Evolutionary conservation across 2,113 vertebrate genomes (phyloP), one percentile per base, ranked within the genome.

Genomic region (Actenoides lindsayi): DNA sequence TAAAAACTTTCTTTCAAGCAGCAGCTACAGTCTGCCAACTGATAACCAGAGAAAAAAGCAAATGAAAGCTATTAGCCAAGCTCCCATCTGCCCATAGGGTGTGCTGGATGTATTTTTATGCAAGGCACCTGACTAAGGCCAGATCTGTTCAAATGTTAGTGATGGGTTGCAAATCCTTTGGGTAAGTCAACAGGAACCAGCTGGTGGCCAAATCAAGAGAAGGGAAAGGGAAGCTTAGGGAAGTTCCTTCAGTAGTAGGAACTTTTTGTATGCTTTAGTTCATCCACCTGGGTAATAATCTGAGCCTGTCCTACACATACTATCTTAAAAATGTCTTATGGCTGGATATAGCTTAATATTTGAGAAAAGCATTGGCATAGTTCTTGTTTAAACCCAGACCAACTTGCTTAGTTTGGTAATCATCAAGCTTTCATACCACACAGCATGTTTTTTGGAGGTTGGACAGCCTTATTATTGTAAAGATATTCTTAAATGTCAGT

Each of bases 401-500:
- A 2, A 20, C 31, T 59, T 74, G 23, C 33, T 79, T 54, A 57
- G 23, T 80, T 83, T 44, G 31, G 25, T 67, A 41, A 31, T 87
- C 44, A 31, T 56, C 21, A 84, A 51, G 17, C 18, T 87, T 90
- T 90, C 4, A 1, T 57, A 57, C 11, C 4, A 2, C 35, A 48
- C 5, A 24, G 7, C 3, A 24, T 33, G 13, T 6, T 60, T 85
- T 82, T 42, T 1, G 1, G 13, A n/a, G 6, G 13, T 18, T 86
- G 51, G 28, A 48, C 39, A 42, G 39, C 9, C 28, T 74, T 60
- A 56, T 12, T 46, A 25, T 74, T 93, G 95, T 87, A 78, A 97
- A 97, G 64, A 77, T 94, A 63, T 57, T 87, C 74, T 87, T 85
- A 57, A 41, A 41, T 93, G 93, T 91, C 91, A 97, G 39, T 89